Evolutionary conservation across 2,113 vertebrate genomes (phyloP).

Genomic region (Gambusia affinis): DNA sequence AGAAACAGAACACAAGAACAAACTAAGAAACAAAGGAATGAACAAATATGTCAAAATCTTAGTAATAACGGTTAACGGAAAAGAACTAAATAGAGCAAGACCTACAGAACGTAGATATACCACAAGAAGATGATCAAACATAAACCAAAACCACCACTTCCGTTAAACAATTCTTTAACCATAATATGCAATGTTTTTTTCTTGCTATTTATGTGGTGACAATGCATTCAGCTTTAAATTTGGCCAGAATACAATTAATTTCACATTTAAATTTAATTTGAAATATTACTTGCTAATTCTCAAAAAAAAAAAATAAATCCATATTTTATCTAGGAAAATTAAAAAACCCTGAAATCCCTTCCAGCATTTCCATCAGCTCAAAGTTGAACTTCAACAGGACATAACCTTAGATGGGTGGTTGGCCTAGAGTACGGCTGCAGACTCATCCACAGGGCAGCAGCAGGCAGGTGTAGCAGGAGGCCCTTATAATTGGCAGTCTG

Average conservation of each 20-base stretch:
- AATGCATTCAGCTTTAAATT: background rate
- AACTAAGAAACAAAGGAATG: too few species aligned
- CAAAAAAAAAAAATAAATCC: background rate
- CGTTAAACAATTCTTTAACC: background rate
- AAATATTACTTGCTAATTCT: too few species aligned
- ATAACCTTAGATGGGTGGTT: conserved; percentile 63
- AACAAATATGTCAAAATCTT: too few species aligned
- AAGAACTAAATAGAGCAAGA: too few species aligned
- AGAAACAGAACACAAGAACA: too few species aligned
- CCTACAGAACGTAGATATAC: too few species aligned
- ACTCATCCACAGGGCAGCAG: conserved; percentile 25
- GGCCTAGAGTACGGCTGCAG: conserved; percentile 41
- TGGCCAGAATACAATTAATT: background rate
- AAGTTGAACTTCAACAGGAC: conserved; percentile 24
- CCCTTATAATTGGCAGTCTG: conserved; percentile 72
- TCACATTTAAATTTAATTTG: too few species aligned
- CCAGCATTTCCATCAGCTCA: conserved; percentile 16
- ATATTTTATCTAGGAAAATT: background rate
- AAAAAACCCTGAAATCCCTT: conserved; percentile 1
- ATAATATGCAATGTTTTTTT: background rate
- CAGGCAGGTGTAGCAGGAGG: conserved; percentile 67
- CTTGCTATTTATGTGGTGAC: background rate
- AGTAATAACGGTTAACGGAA: too few species aligned
- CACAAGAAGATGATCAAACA: too few species aligned
- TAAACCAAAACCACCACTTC: too few species aligned